Evolutionary conservation across 1,140 invertebrate genomes (phyloP).

Genomic region (Nasonia vitripennis): DNA sequence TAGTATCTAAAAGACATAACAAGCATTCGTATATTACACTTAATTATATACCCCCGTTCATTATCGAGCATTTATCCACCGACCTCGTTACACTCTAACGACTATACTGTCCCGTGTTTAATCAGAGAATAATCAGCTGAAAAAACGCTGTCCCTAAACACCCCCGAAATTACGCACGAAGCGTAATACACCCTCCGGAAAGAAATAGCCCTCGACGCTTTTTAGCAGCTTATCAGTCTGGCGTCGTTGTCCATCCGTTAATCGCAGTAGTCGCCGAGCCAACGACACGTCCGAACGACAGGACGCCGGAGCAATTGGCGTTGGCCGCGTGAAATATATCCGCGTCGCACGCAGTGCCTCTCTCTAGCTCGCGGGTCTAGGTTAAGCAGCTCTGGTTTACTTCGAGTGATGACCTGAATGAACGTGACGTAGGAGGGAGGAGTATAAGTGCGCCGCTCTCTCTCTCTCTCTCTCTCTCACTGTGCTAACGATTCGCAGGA

Average conservation of each 20-base stretch:
- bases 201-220: not conserved
- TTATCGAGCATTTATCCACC: not conserved
- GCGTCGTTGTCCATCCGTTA: not conserved
- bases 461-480: too few species aligned
- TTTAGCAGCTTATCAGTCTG: not conserved
- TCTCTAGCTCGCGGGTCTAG: conserved; percentile 38
- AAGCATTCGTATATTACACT: not conserved
- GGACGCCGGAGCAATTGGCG: conserved; percentile 24
- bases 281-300: not conserved
- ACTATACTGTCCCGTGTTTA: not conserved
- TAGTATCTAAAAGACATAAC: not conserved
- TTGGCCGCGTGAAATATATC: conserved; percentile 43
- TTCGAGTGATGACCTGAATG: conserved; percentile 50
- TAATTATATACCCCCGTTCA: not conserved
- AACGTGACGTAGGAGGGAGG: conserved; percentile 41
- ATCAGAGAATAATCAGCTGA: not conserved
- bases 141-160: not conserved
- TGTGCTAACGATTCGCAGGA: not conserved
- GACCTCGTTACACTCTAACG: not conserved
- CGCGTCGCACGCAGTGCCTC: conserved; percentile 37
- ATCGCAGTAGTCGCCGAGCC: not conserved
- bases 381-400: conserved; percentile 48
- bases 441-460: not conserved
- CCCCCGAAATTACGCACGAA: not conserved
- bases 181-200: not conserved